phyloP scores from a whole-genome alignment of 23 tunicate species.

The Halocynthia aurantium region DNA sequence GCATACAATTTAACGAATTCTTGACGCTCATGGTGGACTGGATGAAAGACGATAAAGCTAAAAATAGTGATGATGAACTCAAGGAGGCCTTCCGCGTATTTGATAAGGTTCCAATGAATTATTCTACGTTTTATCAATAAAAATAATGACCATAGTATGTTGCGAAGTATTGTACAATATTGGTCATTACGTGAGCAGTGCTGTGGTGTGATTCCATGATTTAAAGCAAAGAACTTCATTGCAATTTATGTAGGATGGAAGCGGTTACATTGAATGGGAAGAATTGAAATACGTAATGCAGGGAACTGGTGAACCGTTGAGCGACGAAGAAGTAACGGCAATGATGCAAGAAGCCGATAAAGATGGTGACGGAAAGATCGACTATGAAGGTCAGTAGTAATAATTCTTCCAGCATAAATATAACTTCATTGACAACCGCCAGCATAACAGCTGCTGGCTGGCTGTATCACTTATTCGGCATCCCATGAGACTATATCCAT shows the following conservation, averaged over 20 bases:
- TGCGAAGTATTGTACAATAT: no score
- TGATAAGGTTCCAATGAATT: slow-evolving; percentile 31
- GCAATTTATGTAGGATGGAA: slow-evolving; percentile 49
- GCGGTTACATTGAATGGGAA: slow-evolving; percentile 71
- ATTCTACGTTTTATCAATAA: background rate
- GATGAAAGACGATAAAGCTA: slow-evolving; percentile 35
- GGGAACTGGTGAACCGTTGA: slow-evolving; percentile 67
- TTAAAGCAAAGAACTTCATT: background rate
- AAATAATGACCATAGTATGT: background rate
- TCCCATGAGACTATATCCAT: no score
- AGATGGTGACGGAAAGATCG: slow-evolving; percentile 87
- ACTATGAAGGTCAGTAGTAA: slow-evolving; percentile 54
- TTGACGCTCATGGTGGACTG: slow-evolving; percentile 41
- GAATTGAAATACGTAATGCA: slow-evolving; percentile 78
- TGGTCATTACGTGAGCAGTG: background rate
- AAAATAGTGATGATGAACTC: slow-evolving; percentile 51
- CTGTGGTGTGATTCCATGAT: background rate
- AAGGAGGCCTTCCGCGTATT: slow-evolving; percentile 64
- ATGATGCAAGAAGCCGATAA: slow-evolving; percentile 86
- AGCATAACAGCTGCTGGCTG: no score
- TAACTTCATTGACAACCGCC: no score
- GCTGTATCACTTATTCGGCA: no score
- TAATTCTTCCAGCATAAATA: background rate
- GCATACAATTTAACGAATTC: slow-evolving; percentile 33
- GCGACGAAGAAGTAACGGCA: slow-evolving; percentile 34